Evolutionary conservation across 2,888 invertebrate genomes (phyloP), one percentile per base, ranked within the genome.

Genomic region (Scaptomyza cyrtandrae): DNA sequence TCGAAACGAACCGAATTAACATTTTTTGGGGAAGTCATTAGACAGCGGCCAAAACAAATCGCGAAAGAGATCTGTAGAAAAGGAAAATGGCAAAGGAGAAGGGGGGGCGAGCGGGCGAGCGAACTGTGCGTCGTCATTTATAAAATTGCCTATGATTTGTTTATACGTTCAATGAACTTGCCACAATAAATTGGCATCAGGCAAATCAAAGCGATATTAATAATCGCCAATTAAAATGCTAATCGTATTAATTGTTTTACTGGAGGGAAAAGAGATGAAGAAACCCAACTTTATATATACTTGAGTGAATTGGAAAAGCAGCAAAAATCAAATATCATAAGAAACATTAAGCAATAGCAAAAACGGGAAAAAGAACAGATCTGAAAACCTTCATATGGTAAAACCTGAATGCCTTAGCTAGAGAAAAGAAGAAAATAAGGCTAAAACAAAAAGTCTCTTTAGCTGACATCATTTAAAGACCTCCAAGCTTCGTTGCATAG

Each of bases 151-250:
- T 39, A 56, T 56, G 45, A 57, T 56, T 67, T 67, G 24, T 41
- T 57, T 33, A 49, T 65, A 59, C 85, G 81, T 82, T 68, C 81
- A 78, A 78, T 78, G 81, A 87, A 87, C 88, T 84, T 74, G 64
- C 50, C 52, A 39, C 37, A 78, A 64, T 54, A 54, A 66, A 53
- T 50, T 16, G 58, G 41, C 58, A 53, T 29, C 46, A 33, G 54
- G 63, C 62, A 37, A 69, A 60, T 60, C 53, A 69, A 52, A 52
- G 58, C 78, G 43, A 39, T 78, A 78, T 76, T 63, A 60, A 76
- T 78, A 78, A 78, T 75, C 53, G 75, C 44, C 75, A 70, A 78
- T 76, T 63, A 78, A 60, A 69, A 65, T 65, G 73, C 52, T 78
- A 76, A 76, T 69, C 79, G 54, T 31, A 63, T 69, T 69, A 65